Base-by-base conservation (phyloP, 2,888 invertebrate species). In the Oxycera nigricornis region DNA sequence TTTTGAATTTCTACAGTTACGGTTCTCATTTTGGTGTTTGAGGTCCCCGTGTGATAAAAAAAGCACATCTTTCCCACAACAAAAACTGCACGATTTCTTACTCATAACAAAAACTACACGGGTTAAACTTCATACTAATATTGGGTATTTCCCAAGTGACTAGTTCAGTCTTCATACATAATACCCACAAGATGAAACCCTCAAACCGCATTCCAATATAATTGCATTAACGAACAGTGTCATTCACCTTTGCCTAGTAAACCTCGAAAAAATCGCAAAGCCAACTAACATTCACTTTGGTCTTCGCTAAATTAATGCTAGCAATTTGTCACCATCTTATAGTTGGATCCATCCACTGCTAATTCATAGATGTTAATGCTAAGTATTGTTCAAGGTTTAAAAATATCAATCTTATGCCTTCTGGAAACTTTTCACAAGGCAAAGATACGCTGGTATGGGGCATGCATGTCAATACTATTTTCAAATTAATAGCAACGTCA, bases 311-410 rank as follows among this genome's bases (percentile, higher is more conserved):
- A 55, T n/a, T n/a, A 55, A 55, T 55, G 24, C 24, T 55, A 22
- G 22, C 52, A 55, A 55, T 20, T 24, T 55, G 52, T 55, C 52
- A 55, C 20, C 20, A n/a, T 55, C 24, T 24, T 20, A 55, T 55
- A 55, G 2, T 17, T n/a, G n/a, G n/a, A n/a, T n/a, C n/a, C n/a
- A 22, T 55, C 52, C 52, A 55, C 52, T 55, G 7, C 24, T 24
- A 22, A 55, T 24, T 24, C 20, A 35, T 6, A 22, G 52, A 20
- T 3, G 22, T 9, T 20, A 55, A 55, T 46, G 46, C 24, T 55
- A 55, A 55, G 52, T 55, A 55, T 9, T 55, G 52, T 55, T 55
- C 52, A 55, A 55, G 52, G 52, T 17, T 24, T 55, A 55, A 55
- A 55, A 55, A 55, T 55, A 55, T 11, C 52, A 46, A 46, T 7